A percentile compares a stretch with the other conserved stretches of the same genome.
These are phyloP conservation scores for Phyllostomus hastatus DNA, from an alignment of 2,113 vertebrate genomes.

Conservation along the genomic window DNA sequence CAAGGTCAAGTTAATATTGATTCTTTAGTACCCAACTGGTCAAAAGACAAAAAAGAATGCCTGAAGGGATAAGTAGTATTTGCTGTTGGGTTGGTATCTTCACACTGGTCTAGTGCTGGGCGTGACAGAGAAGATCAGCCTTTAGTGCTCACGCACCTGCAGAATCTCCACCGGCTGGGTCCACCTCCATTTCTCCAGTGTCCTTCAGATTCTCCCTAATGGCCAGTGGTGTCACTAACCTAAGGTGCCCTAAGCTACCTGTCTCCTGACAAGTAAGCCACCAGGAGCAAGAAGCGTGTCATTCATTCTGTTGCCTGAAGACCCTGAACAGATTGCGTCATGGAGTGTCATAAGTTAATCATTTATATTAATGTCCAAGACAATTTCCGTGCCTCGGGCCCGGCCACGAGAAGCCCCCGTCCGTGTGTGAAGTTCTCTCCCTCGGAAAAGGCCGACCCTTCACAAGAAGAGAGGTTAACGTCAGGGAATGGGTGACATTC, in stretches of 20 bases:
- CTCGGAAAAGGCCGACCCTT: neutral
- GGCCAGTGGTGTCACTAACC: neutral
- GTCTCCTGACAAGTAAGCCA: neutral
- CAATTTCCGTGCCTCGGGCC: neutral
- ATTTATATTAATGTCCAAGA: neutral
- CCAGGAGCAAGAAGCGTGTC: neutral
- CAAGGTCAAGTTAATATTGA: neutral
- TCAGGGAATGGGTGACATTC: accelerated
- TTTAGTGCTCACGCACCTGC: neutral
- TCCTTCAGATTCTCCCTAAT: neutral
- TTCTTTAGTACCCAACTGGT: neutral
- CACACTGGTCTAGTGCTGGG: neutral
- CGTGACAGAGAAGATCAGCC: neutral
- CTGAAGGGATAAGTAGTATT: neutral
- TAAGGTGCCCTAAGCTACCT: neutral
- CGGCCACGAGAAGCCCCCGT: neutral
- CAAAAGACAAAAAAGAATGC: neutral
- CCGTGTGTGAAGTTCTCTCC: neutral
- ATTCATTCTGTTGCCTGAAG: neutral
- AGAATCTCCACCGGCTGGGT: neutral
- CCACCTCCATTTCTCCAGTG: neutral
- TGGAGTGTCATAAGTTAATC: neutral
- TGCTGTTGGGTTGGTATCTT: neutral
- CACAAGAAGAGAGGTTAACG: neutral
- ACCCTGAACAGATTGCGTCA: neutral